Conservation (phyloP, 2,113 vertebrate genomes). For the Etheostoma cragini region DNA sequence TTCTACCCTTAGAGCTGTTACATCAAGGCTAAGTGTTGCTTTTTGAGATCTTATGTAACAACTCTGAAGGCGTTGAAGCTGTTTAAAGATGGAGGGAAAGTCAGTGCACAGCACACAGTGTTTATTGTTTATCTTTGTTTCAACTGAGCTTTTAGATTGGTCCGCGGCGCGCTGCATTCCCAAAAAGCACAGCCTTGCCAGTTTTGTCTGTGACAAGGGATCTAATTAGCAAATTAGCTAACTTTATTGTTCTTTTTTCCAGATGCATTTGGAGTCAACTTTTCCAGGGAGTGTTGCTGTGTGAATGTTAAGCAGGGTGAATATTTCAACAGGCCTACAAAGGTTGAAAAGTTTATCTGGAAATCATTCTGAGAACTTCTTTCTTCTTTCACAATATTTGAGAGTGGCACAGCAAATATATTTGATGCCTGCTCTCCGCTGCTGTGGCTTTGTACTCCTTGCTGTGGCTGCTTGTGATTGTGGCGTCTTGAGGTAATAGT, state of each 20-base stretch:
- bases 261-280: background rate
- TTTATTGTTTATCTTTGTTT: constrained; percentile 23
- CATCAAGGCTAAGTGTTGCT: constrained; percentile 26
- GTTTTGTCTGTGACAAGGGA: constrained; percentile 25
- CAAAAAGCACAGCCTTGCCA: constrained; percentile 16
- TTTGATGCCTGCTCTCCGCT: background rate
- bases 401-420: background rate
- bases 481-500: constrained; percentile 16
- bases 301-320: constrained; percentile 29
- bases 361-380: constrained; percentile 1
- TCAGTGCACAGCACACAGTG: background rate
- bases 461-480: constrained; percentile 15
- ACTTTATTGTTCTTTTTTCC: background rate
- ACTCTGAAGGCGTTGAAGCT: constrained; percentile 17
- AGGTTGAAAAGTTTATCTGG: constrained; percentile 18
- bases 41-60: constrained; percentile 17
- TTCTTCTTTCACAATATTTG: background rate
- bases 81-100: constrained; percentile 24
- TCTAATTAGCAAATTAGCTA: constrained; percentile 48
- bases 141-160: constrained; percentile 3
- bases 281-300: background rate
- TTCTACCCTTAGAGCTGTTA: constrained; percentile 1
- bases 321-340: background rate
- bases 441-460: background rate
- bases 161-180: background rate